Conservation (phyloP, 2,113 vertebrate species). For the Alligator mississippiensis region DNA sequence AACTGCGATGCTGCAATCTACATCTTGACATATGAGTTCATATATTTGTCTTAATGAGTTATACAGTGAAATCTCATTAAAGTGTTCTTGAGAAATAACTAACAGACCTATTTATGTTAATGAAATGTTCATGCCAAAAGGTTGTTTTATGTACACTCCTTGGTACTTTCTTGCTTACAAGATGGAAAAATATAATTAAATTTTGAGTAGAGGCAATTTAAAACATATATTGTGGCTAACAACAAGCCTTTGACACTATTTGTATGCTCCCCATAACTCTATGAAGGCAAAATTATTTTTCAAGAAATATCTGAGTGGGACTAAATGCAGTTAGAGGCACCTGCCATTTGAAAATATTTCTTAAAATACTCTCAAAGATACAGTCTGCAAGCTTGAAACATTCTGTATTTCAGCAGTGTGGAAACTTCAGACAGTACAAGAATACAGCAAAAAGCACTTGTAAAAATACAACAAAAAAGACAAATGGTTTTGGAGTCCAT, state of each 20-base stretch:
- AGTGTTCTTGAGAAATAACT: constrained; percentile 71
- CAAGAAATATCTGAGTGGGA: constrained; percentile 9
- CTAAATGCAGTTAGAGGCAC: not conserved
- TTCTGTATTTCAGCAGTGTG: not conserved
- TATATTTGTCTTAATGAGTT: constrained; percentile 78
- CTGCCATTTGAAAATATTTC: not conserved
- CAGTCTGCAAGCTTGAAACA: constrained; percentile 31
- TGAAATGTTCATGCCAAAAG: constrained; percentile 68
- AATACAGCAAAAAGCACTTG: not conserved
- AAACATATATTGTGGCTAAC: constrained; percentile 15
- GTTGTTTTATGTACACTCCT: constrained; percentile 29
- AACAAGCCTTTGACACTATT: not conserved
- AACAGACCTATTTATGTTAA: constrained; percentile 73
- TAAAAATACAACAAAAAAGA: not conserved
- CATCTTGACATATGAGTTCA: constrained; percentile 77
- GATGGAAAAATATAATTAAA: constrained; percentile 46
- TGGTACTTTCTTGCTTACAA: constrained; percentile 42
- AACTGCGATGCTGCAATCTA: constrained; percentile 68
- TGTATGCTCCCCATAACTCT: not conserved
- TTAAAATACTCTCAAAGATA: not conserved
- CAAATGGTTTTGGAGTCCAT: not conserved
- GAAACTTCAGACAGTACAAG: constrained; percentile 30
- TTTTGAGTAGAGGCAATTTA: constrained; percentile 12
- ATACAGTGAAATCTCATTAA: constrained; percentile 75
- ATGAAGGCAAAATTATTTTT: not conserved